phyloP scores from a whole-genome alignment of 2,113 vertebrate genomes.

The Marmota flaviventris region DNA sequence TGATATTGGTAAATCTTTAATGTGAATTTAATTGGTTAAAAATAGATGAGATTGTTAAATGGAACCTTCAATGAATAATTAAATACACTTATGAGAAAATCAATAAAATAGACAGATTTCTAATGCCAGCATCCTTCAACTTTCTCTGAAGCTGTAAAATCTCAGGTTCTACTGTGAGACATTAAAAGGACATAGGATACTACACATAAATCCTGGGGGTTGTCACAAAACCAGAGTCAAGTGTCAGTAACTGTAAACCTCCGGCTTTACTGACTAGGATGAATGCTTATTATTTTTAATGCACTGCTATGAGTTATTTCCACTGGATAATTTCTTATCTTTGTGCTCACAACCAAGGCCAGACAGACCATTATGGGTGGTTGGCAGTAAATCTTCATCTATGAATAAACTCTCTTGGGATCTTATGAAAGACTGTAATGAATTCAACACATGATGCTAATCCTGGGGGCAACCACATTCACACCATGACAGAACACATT shows the following conservation, averaged over 20 bases:
- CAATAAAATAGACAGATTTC: slow-evolving; percentile 77
- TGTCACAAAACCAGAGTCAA: slow-evolving; percentile 79
- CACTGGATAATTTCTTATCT: slow-evolving; percentile 74
- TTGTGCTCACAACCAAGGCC: slow-evolving; percentile 60
- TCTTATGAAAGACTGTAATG: slow-evolving; percentile 23
- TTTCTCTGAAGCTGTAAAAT: slow-evolving; percentile 81
- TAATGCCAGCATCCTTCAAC: slow-evolving; percentile 65
- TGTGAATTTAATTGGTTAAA: slow-evolving; percentile 80
- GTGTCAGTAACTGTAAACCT: slow-evolving; percentile 84
- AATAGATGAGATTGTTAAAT: slow-evolving; percentile 78
- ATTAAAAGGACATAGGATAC: slow-evolving; percentile 76
- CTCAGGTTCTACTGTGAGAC: slow-evolving; percentile 77
- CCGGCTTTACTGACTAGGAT: slow-evolving; percentile 52
- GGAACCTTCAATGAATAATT: slow-evolving; percentile 77
- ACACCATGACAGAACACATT: slow-evolving; percentile 1
- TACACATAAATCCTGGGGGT: slow-evolving; percentile 81
- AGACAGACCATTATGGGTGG: slow-evolving; percentile 56
- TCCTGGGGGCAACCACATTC: background rate
- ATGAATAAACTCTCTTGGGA: slow-evolving; percentile 75
- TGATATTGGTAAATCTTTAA: slow-evolving; percentile 78
- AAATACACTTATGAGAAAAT: slow-evolving; percentile 81
- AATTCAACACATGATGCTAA: slow-evolving; percentile 53
- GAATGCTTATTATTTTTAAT: slow-evolving; percentile 83
- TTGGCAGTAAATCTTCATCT: slow-evolving; percentile 70
- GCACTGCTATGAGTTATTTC: slow-evolving; percentile 82